Base-by-base conservation (phyloP, 1,140 invertebrate genomes). In the Euwallacea fornicatus region DNA sequence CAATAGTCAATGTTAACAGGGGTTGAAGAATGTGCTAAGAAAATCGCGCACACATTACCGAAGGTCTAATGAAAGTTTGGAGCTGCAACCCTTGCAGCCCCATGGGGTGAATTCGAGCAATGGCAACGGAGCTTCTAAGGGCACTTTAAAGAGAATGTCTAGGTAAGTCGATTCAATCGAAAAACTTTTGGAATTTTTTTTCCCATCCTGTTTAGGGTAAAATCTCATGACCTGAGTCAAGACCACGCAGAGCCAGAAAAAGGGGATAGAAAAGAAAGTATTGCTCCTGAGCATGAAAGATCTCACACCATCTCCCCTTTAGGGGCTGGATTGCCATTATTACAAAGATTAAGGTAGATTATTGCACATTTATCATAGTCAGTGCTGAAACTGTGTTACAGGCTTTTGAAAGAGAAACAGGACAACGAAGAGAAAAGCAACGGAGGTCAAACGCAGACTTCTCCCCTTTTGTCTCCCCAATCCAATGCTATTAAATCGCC, bases 341-440 rank as follows among this genome's bases (percentile, higher is more conserved):
- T 96, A 0, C 85, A 91, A 13, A 82, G 92, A 60, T 81, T 95
- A 7, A 78, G 76, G 78, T 79, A 76, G 65, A 15, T 50, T 64
- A 15, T 47, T 15, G 58, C 10, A 59, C 6, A 33, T 44, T 41
- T 60, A 2, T 50, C 21, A 33, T 33, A 33, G 21, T 33, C 46
- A 13, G 16, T 56, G 16, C 10, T 56, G 16, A 56, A 56, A 13
- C 9, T 56, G 16, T 56, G 13, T 56, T 56, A 7, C 58, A 89
- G 92, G 75, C 81, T 95, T 7, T 83, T 95, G 0, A 94, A 93
- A 77, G 93, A 94, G 77, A 93, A 93, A 80, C 91, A 94, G 81
- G 92, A 93, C 56, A 83, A 86, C 7, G 86, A 81, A 72, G 80
- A 80, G 61, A 74, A 72, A 54, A 65, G 53, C 75, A 80, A 82